phyloP scores from a whole-genome alignment of 2,113 vertebrate species.

The Xiphorhynchus elegans region DNA sequence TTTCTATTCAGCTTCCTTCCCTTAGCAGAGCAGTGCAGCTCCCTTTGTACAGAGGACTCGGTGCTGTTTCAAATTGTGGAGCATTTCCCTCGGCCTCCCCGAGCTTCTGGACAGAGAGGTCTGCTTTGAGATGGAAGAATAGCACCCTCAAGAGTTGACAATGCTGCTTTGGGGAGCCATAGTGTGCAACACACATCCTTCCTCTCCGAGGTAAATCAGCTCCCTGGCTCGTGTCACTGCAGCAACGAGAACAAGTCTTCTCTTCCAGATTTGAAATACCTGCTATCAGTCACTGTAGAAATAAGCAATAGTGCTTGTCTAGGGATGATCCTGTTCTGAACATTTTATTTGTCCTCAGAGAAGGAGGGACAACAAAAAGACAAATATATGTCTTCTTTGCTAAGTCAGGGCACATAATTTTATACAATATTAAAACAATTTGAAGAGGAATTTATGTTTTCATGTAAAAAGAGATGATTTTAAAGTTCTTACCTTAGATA shows the following conservation, averaged over 20 bases:
- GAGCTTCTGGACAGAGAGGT: not conserved
- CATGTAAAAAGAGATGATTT: not conserved
- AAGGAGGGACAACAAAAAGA: not conserved
- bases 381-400: not conserved
- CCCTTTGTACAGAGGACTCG: not conserved
- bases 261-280: not conserved
- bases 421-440: not conserved
- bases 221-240: not conserved
- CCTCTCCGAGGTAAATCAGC: not conserved
- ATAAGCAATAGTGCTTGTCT: not conserved
- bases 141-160: slow-evolving; percentile 73
- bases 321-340: not conserved
- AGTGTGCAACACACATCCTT: not conserved
- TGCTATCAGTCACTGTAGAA: not conserved
- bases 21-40: not conserved
- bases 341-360: not conserved
- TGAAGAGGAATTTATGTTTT: not conserved
- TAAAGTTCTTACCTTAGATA: slow-evolving; percentile 29
- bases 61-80: not conserved
- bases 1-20: not conserved
- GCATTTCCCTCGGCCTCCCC: not conserved
- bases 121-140: slow-evolving; percentile 52
- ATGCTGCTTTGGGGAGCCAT: not conserved
- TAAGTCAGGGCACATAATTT: not conserved
- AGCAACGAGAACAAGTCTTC: not conserved